These are phyloP conservation scores for Chionodraco myersi DNA, from an alignment of 2,113 vertebrate genomes.

Conservation along the genomic window DNA sequence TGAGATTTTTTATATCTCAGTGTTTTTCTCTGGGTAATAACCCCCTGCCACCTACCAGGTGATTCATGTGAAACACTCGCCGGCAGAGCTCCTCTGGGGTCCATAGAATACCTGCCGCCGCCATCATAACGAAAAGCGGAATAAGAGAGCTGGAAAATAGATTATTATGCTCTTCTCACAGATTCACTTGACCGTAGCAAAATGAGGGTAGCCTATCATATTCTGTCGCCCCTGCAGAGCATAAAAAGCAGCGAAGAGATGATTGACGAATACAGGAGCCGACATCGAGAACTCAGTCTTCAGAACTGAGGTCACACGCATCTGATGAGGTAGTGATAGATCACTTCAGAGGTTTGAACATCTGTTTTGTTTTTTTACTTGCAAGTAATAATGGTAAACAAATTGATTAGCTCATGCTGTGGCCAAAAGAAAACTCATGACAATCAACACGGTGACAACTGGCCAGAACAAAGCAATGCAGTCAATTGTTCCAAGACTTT, in stretches of 20 bases:
- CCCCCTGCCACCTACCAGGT: conserved; percentile 74
- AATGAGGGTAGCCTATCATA: conserved; percentile 44
- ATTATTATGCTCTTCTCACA: conserved; percentile 55
- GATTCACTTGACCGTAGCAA: conserved; percentile 56
- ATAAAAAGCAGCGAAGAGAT: conserved; percentile 31
- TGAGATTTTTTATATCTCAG: conserved; percentile 71
- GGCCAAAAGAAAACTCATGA: not conserved
- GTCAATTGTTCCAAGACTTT: too few species aligned
- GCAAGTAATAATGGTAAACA: not conserved
- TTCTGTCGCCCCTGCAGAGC: conserved; percentile 10
- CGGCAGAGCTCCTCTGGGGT: conserved; percentile 61
- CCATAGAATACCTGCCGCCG: conserved; percentile 65
- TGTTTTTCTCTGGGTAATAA: conserved; percentile 80
- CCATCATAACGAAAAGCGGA: conserved; percentile 52
- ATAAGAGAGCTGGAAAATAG: conserved; percentile 58
- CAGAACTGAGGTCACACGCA: conserved; percentile 16
- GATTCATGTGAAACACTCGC: conserved; percentile 72
- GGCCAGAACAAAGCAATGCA: too few species aligned
- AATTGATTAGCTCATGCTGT: not conserved
- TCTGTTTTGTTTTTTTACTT: not conserved
- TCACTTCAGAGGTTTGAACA: not conserved
- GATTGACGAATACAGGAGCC: conserved; percentile 43
- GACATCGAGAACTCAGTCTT: not conserved
- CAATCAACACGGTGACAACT: not conserved
- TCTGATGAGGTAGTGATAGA: conserved; percentile 12